Evolutionary conservation across 1,140 invertebrate species (phyloP), one percentile per base, ranked within the genome.

Genomic region (Drosophila nasuta): DNA sequence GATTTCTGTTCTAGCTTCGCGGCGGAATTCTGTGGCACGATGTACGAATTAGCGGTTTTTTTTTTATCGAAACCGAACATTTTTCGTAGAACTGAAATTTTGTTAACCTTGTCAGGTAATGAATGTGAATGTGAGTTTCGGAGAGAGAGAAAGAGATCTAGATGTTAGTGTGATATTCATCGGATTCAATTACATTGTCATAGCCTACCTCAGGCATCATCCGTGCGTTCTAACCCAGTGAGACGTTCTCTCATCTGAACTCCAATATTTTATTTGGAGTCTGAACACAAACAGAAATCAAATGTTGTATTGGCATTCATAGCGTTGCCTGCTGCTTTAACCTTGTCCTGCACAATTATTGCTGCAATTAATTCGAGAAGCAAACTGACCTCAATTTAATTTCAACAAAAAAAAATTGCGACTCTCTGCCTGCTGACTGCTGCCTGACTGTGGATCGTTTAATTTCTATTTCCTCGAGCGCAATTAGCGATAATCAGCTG

Each of bases 401-500:
- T 65, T 25, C 15, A 28, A 52, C 17, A 56, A 49, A 8, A 45
- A 20, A 20, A 13, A 13, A 0, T 38, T 11, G 35, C 15, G 13
- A 20, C 20, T 20, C 7, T 43, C 10, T 17, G 15, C 13, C 15
- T 58, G 10, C 7, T 57, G 48, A 28, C 43, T 46, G 62, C 7
- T 57, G 48, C 51, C 43, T 46, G 62, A 10, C 25, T 57, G 15
- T 35, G 59, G 58, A 64, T 74, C 65, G 69, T 85, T 88, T 80
- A 68, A 68, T 83, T 80, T 75, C 66, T 59, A 82, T 82, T 87
- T 80, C 83, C 83, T 73, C 71, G 71, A 60, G 71, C 77, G 67
- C 85, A 88, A 88, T 88, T 88, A 88, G 81, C 75, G 75, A 76
- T 89, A 89, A 83, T 88, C 85, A 88, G 85, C 73, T 74, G 64